Evolutionary conservation across 2,797 vertebrate species (phyloP).

Genomic region (Sparidentex hasta): DNA sequence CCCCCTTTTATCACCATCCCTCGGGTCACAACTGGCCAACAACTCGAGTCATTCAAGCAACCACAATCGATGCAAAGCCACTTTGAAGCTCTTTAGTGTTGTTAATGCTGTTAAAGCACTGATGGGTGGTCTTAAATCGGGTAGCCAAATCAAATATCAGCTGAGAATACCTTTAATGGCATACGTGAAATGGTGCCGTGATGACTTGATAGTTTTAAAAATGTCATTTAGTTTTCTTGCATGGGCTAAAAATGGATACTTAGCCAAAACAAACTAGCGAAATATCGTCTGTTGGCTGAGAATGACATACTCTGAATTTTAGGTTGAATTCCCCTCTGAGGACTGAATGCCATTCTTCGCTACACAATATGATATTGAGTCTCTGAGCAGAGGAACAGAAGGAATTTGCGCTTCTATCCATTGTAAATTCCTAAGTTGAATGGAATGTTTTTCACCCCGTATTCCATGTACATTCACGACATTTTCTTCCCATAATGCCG

Average conservation of each 20-base stretch:
- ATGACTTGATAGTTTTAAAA: constrained; percentile 47
- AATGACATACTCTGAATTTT: constrained; percentile 68
- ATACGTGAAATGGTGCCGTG: constrained; percentile 49
- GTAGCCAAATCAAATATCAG: constrained; percentile 71
- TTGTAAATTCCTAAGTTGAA: constrained; percentile 69
- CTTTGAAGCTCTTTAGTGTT: constrained; percentile 70
- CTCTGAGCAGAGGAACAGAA: constrained; percentile 52
- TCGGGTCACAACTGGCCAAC: constrained; percentile 66
- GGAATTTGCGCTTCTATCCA: constrained; percentile 65
- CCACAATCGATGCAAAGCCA: constrained; percentile 76
- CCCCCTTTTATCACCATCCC: constrained; percentile 63
- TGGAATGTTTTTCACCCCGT: constrained; percentile 70
- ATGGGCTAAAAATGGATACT: constrained; percentile 57
- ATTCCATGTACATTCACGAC: constrained; percentile 57
- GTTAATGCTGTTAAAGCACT: constrained; percentile 68
- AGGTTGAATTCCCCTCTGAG: constrained; percentile 67
- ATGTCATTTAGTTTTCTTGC: constrained; percentile 57
- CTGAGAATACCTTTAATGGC: constrained; percentile 64
- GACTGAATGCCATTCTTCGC: constrained; percentile 69
- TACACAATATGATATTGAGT: constrained; percentile 76
- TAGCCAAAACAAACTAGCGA: constrained; percentile 69
- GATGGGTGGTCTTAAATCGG: constrained; percentile 68
- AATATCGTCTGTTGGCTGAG: constrained; percentile 36
- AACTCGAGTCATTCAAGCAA: constrained; percentile 72
- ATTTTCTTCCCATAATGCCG: constrained; percentile 76